These are phyloP conservation scores for Acanthurus tractus DNA, from an alignment of 2,797 vertebrate genomes.

Conservation along the genomic window DNA sequence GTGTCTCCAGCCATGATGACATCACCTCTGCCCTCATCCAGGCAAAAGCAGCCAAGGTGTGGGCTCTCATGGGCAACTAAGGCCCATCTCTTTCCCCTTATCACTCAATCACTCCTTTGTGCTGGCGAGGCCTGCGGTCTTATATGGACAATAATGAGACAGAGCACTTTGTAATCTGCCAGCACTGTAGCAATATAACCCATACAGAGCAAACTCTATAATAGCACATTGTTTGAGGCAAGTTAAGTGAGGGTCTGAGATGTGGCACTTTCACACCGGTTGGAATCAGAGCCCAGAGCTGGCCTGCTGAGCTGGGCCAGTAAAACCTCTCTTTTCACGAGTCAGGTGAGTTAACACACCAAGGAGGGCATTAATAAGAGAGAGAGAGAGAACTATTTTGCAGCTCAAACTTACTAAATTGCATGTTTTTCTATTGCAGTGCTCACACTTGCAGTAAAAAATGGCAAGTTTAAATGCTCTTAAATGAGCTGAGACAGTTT, in stretches of 20 bases:
- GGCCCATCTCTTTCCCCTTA: conserved; percentile 73
- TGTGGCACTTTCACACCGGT: conserved; percentile 74
- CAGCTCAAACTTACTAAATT: conserved; percentile 27
- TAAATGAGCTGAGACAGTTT: conserved; percentile 28
- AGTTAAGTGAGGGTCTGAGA: conserved; percentile 78
- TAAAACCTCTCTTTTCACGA: conserved; percentile 83
- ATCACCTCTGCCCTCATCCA: conserved; percentile 81
- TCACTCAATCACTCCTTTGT: conserved; percentile 85
- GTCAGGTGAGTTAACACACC: conserved; percentile 82
- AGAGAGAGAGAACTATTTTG: conserved; percentile 34
- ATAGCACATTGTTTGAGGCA: conserved; percentile 85
- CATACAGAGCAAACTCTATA: conserved; percentile 80
- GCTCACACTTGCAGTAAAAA: conserved; percentile 20
- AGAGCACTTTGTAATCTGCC: conserved; percentile 78
- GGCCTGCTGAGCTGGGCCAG: conserved; percentile 71
- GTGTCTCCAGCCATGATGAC: conserved; percentile 82
- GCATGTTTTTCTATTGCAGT: conserved; percentile 35
- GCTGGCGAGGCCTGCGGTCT: conserved; percentile 74
- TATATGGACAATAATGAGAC: conserved; percentile 84
- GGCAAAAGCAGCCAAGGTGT: conserved; percentile 81
- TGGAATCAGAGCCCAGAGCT: conserved; percentile 78
- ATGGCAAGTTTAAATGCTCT: conserved; percentile 16
- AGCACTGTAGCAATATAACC: conserved; percentile 81
- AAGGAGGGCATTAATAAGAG: conserved; percentile 60
- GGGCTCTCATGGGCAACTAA: conserved; percentile 78